Evolutionary conservation across 2,888 invertebrate species (phyloP).

Genomic region (Eupithecia dodoneata): DNA sequence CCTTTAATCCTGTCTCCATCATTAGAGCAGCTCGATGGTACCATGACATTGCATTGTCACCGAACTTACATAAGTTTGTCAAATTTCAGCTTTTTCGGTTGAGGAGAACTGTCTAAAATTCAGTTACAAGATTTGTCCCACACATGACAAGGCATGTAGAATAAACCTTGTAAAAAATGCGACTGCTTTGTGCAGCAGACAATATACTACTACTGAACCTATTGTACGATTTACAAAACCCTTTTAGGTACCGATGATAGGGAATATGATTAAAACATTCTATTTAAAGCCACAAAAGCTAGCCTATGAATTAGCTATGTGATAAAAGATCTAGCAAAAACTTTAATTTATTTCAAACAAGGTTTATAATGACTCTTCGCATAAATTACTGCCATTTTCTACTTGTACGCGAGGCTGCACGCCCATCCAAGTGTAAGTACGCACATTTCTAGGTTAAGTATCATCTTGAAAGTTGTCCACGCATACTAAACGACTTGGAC

Average conservation of each 20-base stretch:
- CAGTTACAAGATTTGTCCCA: too few species aligned
- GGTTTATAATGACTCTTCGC: constrained; percentile 12
- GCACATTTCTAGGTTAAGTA: constrained; percentile 64
- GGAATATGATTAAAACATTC: background rate
- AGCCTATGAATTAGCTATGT: background rate
- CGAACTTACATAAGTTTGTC: too few species aligned
- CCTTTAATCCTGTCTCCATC: too few species aligned
- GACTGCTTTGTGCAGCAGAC: background rate
- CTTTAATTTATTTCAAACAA: background rate
- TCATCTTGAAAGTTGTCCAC: constrained; percentile 64
- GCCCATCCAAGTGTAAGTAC: constrained; percentile 28
- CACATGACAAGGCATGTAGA: too few species aligned
- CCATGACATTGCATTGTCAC: too few species aligned
- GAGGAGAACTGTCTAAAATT: too few species aligned
- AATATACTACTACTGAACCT: too few species aligned
- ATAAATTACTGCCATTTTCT: constrained; percentile 3
- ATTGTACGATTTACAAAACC: constrained; percentile 1
- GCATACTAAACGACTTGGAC: constrained; percentile 58
- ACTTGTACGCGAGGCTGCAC: constrained; percentile 10
- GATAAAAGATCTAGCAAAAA: background rate
- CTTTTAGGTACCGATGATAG: background rate
- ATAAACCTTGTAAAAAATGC: too few species aligned
- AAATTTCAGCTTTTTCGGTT: too few species aligned
- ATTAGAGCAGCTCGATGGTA: too few species aligned
- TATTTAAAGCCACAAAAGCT: background rate